A percentile compares a stretch with the other conserved stretches of the same genome.
These are phyloP conservation scores for Brachypteracias leptosomus DNA, from an alignment of 2,113 vertebrate species.

Conservation along the genomic window DNA sequence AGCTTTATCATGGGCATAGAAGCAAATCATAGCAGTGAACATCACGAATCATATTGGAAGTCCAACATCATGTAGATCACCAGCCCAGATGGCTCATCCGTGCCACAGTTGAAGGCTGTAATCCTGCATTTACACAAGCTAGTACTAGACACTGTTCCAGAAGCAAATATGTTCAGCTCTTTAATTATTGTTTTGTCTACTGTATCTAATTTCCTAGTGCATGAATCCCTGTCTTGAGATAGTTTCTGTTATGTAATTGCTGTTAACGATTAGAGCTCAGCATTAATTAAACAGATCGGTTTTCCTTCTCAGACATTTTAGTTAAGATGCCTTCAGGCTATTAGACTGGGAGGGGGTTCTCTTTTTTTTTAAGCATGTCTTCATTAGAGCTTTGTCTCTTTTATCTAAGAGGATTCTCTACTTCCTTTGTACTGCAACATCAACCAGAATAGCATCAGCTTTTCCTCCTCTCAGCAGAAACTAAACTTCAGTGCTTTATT, in stretches of 20 bases:
- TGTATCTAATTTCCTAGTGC: slow-evolving; percentile 1
- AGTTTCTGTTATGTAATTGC: slow-evolving; percentile 38
- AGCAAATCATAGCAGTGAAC: not conserved
- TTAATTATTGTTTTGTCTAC: slow-evolving; percentile 3
- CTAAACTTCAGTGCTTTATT: not conserved
- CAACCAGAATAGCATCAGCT: not conserved
- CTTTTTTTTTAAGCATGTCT: not conserved
- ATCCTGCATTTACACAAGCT: not conserved
- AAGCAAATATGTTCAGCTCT: not conserved
- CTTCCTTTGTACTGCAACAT: slow-evolving; percentile 5
- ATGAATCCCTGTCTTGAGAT: slow-evolving; percentile 5
- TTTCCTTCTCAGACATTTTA: slow-evolving; percentile 37
- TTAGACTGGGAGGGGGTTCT: not conserved
- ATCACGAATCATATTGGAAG: not conserved
- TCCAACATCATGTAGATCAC: not conserved
- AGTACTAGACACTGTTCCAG: not conserved
- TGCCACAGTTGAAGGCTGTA: not conserved
- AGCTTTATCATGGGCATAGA: not conserved
- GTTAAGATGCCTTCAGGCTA: slow-evolving; percentile 44
- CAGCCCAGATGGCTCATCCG: rapidly evolving
- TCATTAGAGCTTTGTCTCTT: slow-evolving; percentile 30
- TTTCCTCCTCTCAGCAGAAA: not conserved
- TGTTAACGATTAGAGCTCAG: not conserved
- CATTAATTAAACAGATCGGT: slow-evolving; percentile 28
- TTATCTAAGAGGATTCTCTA: slow-evolving; percentile 12